Percentiles rank a stretch among this genome's conserved stretches.
Conservation (phyloP, 2,797 vertebrate genomes). For the Mus caroli region DNA sequence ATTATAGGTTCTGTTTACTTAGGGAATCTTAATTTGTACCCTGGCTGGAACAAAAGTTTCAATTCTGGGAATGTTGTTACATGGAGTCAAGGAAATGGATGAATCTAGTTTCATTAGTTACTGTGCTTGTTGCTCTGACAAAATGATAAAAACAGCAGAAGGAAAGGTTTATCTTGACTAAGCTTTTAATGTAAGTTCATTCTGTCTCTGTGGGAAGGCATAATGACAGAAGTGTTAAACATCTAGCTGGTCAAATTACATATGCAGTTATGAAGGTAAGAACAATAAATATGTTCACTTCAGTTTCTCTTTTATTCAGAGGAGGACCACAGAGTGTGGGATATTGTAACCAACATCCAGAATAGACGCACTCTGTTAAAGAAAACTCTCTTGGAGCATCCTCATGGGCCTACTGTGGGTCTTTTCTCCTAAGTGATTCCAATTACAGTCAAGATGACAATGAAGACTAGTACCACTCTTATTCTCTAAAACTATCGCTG, state of each 20-base stretch:
- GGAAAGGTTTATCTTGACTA: neutral
- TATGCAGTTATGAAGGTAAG: neutral
- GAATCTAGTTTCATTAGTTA: neutral
- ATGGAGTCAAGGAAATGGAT: neutral
- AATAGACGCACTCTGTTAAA: neutral
- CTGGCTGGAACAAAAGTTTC: neutral
- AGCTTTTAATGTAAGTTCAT: neutral
- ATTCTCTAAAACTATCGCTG: neutral
- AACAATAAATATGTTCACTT: neutral
- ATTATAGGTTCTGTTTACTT: neutral
- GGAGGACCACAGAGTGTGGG: neutral
- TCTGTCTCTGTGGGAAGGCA: neutral
- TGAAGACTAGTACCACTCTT: neutral
- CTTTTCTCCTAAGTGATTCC: neutral
- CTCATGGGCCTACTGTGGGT: neutral
- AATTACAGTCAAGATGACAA: neutral
- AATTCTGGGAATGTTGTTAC: neutral
- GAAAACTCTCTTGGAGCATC: neutral
- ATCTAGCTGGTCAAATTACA: no score
- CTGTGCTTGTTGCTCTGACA: neutral
- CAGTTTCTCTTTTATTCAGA: neutral
- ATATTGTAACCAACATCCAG: neutral
- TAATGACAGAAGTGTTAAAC: neutral
- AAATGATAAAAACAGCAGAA: neutral
- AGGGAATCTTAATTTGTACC: neutral